Evolutionary conservation across 1,140 invertebrate genomes (phyloP), one percentile per base, ranked within the genome.

Genomic region (Drosophila nigromelanica): DNA sequence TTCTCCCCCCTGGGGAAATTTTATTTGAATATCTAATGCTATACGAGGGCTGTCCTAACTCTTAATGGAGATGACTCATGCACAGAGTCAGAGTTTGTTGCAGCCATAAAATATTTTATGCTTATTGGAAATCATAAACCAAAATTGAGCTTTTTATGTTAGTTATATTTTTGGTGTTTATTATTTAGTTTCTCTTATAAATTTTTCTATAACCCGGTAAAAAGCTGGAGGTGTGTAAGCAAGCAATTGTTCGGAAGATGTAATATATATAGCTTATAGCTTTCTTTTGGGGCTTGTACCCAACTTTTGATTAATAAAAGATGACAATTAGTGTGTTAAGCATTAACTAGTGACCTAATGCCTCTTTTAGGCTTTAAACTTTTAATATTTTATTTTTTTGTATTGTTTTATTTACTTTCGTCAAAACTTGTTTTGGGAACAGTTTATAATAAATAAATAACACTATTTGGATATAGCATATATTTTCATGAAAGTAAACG

Each of bases 11-110:
- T 75, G 79, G 75, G 81, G 78, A n/a, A n/a, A n/a, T n/a, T n/a
- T n/a, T 89, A 86, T 86, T 89, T 87, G 76, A 86, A 86, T 86
- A 79, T 86, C 83, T 89, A 86, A 86, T 86, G 68, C 79, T 37
- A 73, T 40, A 58, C 82, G 82, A 85, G 81, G 81, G 81, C 66
- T 66, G 74, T 55, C 55, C 45, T 58, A 78, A 58, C 55, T 71
- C 58, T 80, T 50, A 15, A 60, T 42, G 37, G 37, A 48, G 59
- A 73, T 81, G 69, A 73, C 55, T 55, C 54, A 77, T 66, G 63
- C 66, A 39, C 27, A 39, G 2, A 15, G 27, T 50, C 27, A 39
- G 2, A 15, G 27, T 50, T 50, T 10, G 27, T 30, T 50, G 27
- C 47, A 4, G 27, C 48, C 50, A 52, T 7, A 8, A 33, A 45